These are phyloP conservation scores for Agrochola lota DNA, from an alignment of 2,888 invertebrate genomes.

Conservation along the genomic window DNA sequence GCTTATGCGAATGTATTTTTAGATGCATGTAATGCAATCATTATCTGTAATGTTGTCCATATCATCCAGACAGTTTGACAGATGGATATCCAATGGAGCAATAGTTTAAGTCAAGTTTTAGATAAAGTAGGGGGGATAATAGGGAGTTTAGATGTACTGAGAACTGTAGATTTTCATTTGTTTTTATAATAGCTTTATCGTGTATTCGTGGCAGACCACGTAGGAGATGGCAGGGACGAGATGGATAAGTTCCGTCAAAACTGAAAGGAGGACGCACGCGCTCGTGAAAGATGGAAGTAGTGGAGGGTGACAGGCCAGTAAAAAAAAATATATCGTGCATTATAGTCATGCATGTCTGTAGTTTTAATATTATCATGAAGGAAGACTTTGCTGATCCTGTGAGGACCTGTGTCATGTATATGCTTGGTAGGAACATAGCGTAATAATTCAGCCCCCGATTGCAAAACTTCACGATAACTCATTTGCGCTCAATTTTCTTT, in stretches of 20 bases:
- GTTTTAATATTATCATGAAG: background rate
- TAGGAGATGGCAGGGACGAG: no score
- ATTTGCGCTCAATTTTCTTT: background rate
- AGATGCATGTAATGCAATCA: no score
- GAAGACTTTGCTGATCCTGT: background rate
- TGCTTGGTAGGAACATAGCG: background rate
- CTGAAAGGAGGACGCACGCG: no score
- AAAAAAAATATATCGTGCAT: no score
- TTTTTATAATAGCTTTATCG: no score
- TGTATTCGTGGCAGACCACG: no score
- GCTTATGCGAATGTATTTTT: no score
- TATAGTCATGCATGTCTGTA: background rate
- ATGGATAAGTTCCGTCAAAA: no score
- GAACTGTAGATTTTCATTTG: background rate
- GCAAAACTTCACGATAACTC: background rate
- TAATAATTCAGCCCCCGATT: background rate
- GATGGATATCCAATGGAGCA: background rate
- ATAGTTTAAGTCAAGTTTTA: background rate
- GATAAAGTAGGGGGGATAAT: background rate
- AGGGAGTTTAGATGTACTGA: background rate
- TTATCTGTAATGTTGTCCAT: no score
- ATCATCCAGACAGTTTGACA: conserved; percentile 22
- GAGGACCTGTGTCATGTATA: background rate
- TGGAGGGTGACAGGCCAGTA: no score
- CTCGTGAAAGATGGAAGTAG: no score